Evolutionary conservation across 2,888 invertebrate species (phyloP), one percentile per base, ranked within the genome.

Genomic region (Drosophila yooni): DNA sequence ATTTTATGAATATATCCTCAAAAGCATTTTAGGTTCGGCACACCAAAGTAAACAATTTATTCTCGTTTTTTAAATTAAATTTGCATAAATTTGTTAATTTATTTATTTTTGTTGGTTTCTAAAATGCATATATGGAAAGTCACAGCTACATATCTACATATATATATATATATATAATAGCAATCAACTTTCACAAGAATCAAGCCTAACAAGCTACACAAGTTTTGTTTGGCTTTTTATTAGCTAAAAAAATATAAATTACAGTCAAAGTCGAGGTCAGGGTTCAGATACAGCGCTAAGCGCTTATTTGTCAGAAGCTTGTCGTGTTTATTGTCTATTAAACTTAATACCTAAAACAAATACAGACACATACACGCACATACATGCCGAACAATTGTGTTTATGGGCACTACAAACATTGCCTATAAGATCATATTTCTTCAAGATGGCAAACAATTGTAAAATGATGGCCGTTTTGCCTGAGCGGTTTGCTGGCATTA

Each of bases 371-470:
- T 63, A 57, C 65, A 11, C 40, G 11, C 43, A 21, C 53, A 48
- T 31, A 36, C 38, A 54, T 51, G 34, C 1, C 43, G 5, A 40
- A 50, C 18, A 61, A 21, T 48, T 57, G 40, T 56, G 61, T 15
- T 43, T 59, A 54, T 60, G 59, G 66, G 13, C 18, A 63, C 57
- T 46, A 70, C 63, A 76, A 80, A 77, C 85, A 82, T 78, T 76
- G 89, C 69, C 83, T 73, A 75, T 63, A 76, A 74, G 90, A 86
- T 86, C 86, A 85, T 74, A 88, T 89, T 88, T 85, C 90, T 74
- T 79, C 60, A 58, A 73, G 74, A 69, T 67, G 65, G 70, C 74
- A 70, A 74, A 66, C 70, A 81, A 79, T 76, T 76, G 81, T 63
- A 60, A 84, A 77, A 73, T 83, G 90, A 86, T 89, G 86, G 88